These are phyloP conservation scores for Rhyzopertha dominica DNA, from an alignment of 1,140 invertebrate species.

Conservation along the genomic window DNA sequence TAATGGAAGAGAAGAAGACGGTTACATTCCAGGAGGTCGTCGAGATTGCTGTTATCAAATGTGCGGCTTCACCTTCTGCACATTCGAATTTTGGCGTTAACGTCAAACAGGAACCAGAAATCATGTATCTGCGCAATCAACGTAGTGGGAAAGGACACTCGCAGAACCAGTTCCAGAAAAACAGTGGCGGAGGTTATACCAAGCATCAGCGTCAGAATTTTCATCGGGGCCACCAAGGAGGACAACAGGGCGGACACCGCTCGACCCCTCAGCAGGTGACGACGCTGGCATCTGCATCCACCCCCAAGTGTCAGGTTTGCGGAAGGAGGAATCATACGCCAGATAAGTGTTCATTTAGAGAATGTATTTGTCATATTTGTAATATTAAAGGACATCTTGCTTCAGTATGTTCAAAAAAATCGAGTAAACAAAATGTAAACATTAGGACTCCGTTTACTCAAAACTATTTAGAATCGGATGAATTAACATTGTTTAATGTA, in stretches of 20 bases:
- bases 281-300: too few species aligned
- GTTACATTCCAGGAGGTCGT: background rate
- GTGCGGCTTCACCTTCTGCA: background rate
- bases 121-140: background rate
- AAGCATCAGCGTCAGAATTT: background rate
- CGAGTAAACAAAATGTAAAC: slow-evolving; percentile 1
- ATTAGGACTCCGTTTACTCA: background rate
- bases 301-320: too few species aligned
- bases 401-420: slow-evolving; percentile 5
- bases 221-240: background rate
- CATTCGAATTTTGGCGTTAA: too few species aligned
- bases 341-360: background rate
- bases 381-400: slow-evolving; percentile 1
- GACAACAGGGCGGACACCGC: too few species aligned
- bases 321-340: too few species aligned
- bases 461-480: slow-evolving; percentile 8
- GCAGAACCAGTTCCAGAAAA: too few species aligned
- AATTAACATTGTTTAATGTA: background rate
- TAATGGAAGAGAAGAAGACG: slow-evolving; percentile 1
- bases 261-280: too few species aligned
- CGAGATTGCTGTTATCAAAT: slow-evolving; percentile 1
- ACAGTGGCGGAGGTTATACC: too few species aligned
- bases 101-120: too few species aligned
- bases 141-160: background rate
- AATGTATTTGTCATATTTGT: background rate